Evolutionary conservation across 2,888 invertebrate genomes (phyloP).

Genomic region (Itoplectis maculator): DNA sequence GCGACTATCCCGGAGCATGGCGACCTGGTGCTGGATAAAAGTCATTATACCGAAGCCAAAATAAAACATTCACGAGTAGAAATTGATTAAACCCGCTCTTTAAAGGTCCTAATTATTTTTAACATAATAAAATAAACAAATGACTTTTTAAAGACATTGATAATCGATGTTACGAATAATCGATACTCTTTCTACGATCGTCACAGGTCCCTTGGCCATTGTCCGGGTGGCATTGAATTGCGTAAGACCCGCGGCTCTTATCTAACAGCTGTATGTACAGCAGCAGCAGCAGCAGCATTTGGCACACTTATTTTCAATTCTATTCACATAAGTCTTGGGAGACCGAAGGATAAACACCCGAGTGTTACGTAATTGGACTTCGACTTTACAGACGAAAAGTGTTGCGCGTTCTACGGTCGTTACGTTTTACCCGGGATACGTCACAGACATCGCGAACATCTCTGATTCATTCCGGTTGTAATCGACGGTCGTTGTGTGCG

Average conservation of each 20-base stretch:
- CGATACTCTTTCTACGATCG: too few species aligned
- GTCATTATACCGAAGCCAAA: neutral
- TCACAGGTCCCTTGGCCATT: neutral
- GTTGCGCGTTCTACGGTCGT: neutral
- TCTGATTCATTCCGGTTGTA: slow-evolving; percentile 29
- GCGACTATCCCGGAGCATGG: neutral
- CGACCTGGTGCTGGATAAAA: neutral
- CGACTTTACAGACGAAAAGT: neutral
- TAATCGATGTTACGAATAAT: too few species aligned
- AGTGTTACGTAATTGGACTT: slow-evolving; percentile 48
- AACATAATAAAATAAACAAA: too few species aligned
- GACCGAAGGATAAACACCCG: slow-evolving; percentile 31
- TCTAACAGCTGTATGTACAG: slow-evolving; percentile 48
- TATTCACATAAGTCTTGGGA: slow-evolving; percentile 37
- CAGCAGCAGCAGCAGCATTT: slow-evolving; percentile 41
- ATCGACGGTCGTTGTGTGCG: slow-evolving; percentile 27
- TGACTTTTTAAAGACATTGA: too few species aligned
- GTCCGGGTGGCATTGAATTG: slow-evolving; percentile 45
- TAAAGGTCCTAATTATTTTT: too few species aligned
- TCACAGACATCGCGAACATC: neutral
- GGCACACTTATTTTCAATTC: slow-evolving; percentile 61
- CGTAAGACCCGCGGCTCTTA: slow-evolving; percentile 46
- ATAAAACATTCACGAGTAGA: neutral
- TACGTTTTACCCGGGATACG: slow-evolving; percentile 8
- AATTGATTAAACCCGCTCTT: neutral